Evolutionary conservation across 2,888 invertebrate species (phyloP), one percentile per base, ranked within the genome.

Genomic region (Ophion ellenae): DNA sequence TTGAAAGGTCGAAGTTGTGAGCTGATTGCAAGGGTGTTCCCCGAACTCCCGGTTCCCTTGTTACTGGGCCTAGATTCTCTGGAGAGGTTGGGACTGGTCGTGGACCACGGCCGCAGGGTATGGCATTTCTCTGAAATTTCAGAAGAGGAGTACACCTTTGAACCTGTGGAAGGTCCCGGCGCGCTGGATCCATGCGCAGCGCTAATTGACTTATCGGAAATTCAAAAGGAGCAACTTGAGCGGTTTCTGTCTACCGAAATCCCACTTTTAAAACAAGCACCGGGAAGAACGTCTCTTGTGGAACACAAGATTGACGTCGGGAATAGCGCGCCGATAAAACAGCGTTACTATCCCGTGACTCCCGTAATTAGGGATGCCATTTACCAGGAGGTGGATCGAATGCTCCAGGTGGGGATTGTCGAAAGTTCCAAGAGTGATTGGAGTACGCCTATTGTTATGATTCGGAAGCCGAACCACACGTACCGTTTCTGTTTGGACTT

Each of bases 401-500:
- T 69, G 69, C 11, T 47, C 7, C 20, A 7, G 20, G 28, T 6
- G 6, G 63, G 11, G 6, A 24, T 63, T 7, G 20, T 63, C 24
- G 69, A 69, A 47, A 10, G 9, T 10, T 69, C 69, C 9, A 28
- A n/a, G n/a, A 69, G 69, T 0, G 47, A 69, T 20, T 69, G 69
- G 67, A 40, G 40, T 6, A 40, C 40, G 6, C 40, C 40, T 0
- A 40, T 40, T 40, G 40, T 40, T 6, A 40, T 40, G 40, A 40
- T 40, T 40, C 40, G 40, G 40, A 40, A 40, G 40, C 40, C 40
- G 1, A 40, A 40, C 47, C 45, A 47, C 10, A 70, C 45, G 1
- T 73, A 73, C 9, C 11, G 79, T 20, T 63, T 80, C 28, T 84
- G 83, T 9, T 11, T 83, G 5, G 79, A 79, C 20, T 83, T 53